Evolutionary conservation across 2,797 vertebrate species (phyloP).

Genomic region (Onychomys torridus): DNA sequence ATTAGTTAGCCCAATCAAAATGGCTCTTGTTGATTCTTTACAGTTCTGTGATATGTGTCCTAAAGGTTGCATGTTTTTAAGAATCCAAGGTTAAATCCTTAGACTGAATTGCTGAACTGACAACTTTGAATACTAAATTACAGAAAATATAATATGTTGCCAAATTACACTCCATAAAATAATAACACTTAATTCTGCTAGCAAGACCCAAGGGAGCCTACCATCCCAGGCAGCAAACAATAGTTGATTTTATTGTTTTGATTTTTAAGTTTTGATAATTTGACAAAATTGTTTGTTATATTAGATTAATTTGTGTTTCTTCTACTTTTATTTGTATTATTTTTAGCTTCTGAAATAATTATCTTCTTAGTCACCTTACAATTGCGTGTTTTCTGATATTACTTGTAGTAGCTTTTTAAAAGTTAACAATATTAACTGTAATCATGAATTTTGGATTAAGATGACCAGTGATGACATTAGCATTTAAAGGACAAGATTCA

Average conservation of each 20-base stretch:
- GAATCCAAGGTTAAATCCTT: slow-evolving; percentile 19
- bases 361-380: not conserved
- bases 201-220: not conserved
- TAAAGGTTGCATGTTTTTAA: slow-evolving; percentile 30
- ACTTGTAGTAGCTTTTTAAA: not conserved
- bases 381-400: not conserved
- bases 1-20: slow-evolving; percentile 23
- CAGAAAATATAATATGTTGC: slow-evolving; percentile 17
- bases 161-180: not conserved
- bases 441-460: slow-evolving; percentile 24
- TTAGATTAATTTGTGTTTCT: not conserved
- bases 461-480: slow-evolving; percentile 9
- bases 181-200: not conserved
- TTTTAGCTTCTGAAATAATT: not conserved
- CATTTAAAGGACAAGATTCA: not conserved
- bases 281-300: not conserved
- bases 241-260: not conserved
- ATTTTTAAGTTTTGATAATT: not conserved
- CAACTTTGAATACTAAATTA: slow-evolving; percentile 33
- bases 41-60: not conserved
- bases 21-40: not conserved
- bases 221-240: not conserved
- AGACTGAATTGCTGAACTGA: not conserved
- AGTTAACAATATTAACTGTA: slow-evolving; percentile 6
- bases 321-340: not conserved